Evolutionary conservation across 2,888 invertebrate species (phyloP), one percentile per base, ranked within the genome.

Genomic region (Colostygia pectinataria): DNA sequence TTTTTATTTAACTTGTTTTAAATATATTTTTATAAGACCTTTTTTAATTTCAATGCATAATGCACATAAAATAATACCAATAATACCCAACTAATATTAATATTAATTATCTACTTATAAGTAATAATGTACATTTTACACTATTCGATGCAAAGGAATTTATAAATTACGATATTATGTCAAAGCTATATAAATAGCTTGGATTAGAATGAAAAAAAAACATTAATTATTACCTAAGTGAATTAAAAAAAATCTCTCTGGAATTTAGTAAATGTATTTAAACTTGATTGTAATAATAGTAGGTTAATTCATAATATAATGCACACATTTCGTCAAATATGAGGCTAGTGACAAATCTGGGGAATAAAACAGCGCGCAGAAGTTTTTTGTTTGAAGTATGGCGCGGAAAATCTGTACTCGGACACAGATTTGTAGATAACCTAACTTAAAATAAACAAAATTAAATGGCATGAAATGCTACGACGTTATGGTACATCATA

Each of bases 61-160:
- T n/a, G n/a, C n/a, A n/a, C n/a, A n/a, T n/a, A n/a, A n/a, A n/a
- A n/a, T n/a, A n/a, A n/a, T 25, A 25, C n/a, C 25, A 28, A 28
- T 28, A 29, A 32, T 20, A 28, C 18, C 33, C 1, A 14, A 13
- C 14, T 38, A 9, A 27, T 33, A 20, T 18, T 13, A 36, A 10
- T 33, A 9, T n/a, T 25, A 37, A 23, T 39, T 23, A 10, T 29
- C n/a, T 36, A 20, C 27, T 18, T 40, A 13, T 40, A 40, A 23
- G 28, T 18, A 36, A 36, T 5, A 24, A 36, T 79, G 78, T 83
- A 81, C 48, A 81, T 80, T 72, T 45, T 36, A 61, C 64, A 55
- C 44, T 62, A 56, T 55, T 75, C 75, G 77, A 83, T 83, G 84
- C 80, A 76, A 80, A 80, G 71, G 79, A 84, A 87, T 83, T 85